Evolutionary conservation across 2,888 invertebrate species (phyloP), one percentile per base, ranked within the genome.

Genomic region (Melanostoma scalare): DNA sequence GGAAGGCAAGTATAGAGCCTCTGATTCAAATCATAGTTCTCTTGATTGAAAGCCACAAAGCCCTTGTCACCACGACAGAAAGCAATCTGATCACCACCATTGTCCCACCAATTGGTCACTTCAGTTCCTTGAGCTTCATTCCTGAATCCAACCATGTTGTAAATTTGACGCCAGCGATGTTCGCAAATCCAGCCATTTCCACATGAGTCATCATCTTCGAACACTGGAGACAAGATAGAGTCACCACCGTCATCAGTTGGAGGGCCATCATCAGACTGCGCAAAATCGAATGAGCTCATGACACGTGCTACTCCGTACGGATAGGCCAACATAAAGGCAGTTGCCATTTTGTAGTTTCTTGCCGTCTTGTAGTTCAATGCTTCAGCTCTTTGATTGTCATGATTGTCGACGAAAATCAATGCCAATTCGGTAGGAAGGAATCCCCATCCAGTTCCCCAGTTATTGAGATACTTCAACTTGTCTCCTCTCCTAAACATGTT

Each of bases 301-400:
- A 98, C 90, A 63, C 96, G 94, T 0, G 96, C 94, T 63, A 93
- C 92, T 2, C 96, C 96, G 87, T 96, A 96, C 0, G 96, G 94
- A 93, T 96, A 95, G 0, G 97, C 97, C 90, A 98, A 92, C 95
- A 96, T 97, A 90, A 97, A 98, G 0, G 96, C 96, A 3, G 94
- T 94, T 0, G 97, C 98, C 92, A 93, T 95, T 90, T 94, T 96
- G 91, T 96, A 96, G 9, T 92, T 91, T 88, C 92, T 94, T 0
- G 95, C n/a, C 1, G 91, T 89, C 87, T 95, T 96, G 90, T 96
- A 94, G 2, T 94, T 96, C 6, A 96, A 92, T 52, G 96, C 93
- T 77, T 91, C 89, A 6, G 95, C 95, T 88, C 98, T 93, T 90
- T 97, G 97, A 89, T 96, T 97, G 89, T 98, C 98, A 88, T 98